These are phyloP conservation scores for Candidula unifasciata DNA, from an alignment of 2,888 invertebrate species.

Conservation along the genomic window DNA sequence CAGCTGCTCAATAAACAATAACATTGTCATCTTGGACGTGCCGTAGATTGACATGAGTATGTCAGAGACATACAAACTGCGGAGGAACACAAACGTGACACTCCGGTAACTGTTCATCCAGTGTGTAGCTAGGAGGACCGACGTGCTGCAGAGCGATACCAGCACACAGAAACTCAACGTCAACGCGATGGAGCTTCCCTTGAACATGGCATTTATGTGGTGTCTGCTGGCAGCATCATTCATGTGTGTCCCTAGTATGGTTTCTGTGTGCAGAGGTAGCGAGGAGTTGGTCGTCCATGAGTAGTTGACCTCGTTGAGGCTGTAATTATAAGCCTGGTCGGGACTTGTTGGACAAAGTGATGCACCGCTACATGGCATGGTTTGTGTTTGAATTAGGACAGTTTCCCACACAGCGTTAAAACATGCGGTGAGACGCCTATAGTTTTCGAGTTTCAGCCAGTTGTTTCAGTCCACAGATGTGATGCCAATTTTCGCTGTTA, in stretches of 20 bases:
- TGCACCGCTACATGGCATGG: too few species aligned
- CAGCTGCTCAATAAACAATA: conserved; percentile 57
- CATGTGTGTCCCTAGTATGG: not conserved
- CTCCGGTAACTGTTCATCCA: conserved; percentile 63
- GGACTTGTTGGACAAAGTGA: not conserved
- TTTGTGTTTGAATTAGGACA: too few species aligned
- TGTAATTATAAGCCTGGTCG: not conserved
- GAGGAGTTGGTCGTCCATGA: not conserved
- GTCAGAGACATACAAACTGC: conserved; percentile 63
- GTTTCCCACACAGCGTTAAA: too few species aligned
- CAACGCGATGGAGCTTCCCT: not conserved
- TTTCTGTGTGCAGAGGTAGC: not conserved
- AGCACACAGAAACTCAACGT: conserved; percentile 56
- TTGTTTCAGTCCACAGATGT: too few species aligned
- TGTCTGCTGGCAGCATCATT: not conserved
- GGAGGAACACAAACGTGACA: conserved; percentile 69
- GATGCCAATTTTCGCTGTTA: too few species aligned
- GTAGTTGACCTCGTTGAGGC: not conserved
- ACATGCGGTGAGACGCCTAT: too few species aligned
- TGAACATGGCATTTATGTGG: not conserved
- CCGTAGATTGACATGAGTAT: conserved; percentile 67
- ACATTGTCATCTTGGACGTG: conserved; percentile 64
- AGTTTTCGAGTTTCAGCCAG: too few species aligned
- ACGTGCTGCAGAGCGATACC: conserved; percentile 58
- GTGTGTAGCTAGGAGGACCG: conserved; percentile 23